A percentile compares a stretch with the other conserved stretches of the same genome.
These are phyloP conservation scores for Muscicapa comitata DNA, from an alignment of 2,797 vertebrate genomes.

Conservation along the genomic window DNA sequence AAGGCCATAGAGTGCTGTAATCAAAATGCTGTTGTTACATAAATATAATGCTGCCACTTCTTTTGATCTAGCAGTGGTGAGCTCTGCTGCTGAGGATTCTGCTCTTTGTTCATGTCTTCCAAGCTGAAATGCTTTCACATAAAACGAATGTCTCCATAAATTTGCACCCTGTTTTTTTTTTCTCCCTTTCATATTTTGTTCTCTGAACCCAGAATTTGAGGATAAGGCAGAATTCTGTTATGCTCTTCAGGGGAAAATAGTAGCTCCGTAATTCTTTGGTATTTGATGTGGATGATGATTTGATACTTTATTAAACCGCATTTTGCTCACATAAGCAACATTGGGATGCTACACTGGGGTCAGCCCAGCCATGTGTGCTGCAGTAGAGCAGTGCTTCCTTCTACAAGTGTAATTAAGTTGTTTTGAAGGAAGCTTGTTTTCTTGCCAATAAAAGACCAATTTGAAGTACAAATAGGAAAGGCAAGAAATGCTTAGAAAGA, in stretches of 20 bases:
- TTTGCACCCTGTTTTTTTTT: background rate
- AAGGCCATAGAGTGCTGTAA: conserved; percentile 26
- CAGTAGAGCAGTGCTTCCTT: conserved; percentile 1
- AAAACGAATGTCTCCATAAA: background rate
- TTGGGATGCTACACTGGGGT: conserved; percentile 39
- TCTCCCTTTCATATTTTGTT: background rate
- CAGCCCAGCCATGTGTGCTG: conserved; percentile 41
- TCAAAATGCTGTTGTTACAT: conserved; percentile 34
- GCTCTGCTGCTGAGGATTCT: background rate
- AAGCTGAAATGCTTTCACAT: background rate
- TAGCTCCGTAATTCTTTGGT: background rate
- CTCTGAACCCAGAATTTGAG: background rate
- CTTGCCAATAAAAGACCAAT: conserved; percentile 13
- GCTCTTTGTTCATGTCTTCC: background rate
- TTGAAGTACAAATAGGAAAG: conserved; percentile 32
- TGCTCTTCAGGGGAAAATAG: background rate
- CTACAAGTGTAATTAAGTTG: conserved; percentile 29
- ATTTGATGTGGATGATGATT: conserved; percentile 17
- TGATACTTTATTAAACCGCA: conserved; percentile 36
- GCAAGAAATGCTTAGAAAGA: conserved; percentile 36
- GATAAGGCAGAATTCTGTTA: background rate
- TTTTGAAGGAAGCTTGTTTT: conserved; percentile 35
- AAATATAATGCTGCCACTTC: conserved; percentile 50
- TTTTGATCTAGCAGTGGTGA: conserved; percentile 9
- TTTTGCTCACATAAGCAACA: conserved; percentile 47